phyloP scores from a whole-genome alignment of 2,113 vertebrate species.

The Eulemur macaco region DNA sequence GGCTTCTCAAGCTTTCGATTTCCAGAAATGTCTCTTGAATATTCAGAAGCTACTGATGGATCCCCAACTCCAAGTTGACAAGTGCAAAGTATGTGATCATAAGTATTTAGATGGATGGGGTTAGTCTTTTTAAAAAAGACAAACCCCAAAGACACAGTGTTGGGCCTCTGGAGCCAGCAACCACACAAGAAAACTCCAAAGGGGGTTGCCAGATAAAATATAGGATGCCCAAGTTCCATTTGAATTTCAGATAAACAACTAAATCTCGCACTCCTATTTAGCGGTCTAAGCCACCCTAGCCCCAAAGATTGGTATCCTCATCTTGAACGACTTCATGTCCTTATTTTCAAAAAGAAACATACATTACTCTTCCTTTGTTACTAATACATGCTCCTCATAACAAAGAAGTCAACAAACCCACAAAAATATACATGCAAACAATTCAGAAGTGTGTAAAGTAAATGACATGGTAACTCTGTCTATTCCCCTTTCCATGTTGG shows the following conservation, averaged over 20 bases:
- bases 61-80: rapidly evolving
- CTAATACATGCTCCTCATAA: not conserved
- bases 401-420: not conserved
- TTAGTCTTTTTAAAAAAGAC: not conserved
- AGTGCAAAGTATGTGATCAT: slow-evolving; percentile 49
- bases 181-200: not conserved
- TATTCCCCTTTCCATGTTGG: too few species aligned
- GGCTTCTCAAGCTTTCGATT: rapidly evolving
- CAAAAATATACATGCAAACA: not conserved
- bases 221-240: not conserved
- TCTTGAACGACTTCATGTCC: not conserved
- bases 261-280: not conserved
- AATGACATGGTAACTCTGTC: not conserved
- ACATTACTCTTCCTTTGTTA: not conserved
- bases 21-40: slow-evolving; percentile 8
- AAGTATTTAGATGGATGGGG: not conserved
- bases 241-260: not conserved
- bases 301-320: not conserved
- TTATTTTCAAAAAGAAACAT: not conserved
- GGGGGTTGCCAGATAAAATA: not conserved
- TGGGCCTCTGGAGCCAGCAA: not conserved
- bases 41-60: not conserved
- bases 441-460: not conserved
- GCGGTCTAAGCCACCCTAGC: not conserved
- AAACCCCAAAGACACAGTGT: not conserved